phyloP scores from a whole-genome alignment of 1,140 invertebrate genomes.

The Kradibia gibbosae region DNA sequence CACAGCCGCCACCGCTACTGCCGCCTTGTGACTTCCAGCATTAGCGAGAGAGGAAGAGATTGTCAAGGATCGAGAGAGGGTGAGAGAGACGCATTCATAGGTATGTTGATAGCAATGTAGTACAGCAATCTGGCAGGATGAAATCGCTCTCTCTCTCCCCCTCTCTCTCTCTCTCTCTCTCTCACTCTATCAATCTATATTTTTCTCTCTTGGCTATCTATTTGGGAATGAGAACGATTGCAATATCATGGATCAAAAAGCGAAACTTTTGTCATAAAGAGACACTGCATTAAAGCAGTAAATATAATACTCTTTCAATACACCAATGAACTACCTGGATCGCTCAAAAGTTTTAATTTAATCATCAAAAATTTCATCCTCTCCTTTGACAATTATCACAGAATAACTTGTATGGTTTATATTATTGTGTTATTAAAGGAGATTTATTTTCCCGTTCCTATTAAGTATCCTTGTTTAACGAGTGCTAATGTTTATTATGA shows the following conservation, averaged over 20 bases:
- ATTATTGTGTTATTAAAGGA: neutral
- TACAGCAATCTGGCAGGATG: too few relatives aligned
- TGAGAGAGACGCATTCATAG: neutral
- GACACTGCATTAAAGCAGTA: too few relatives aligned
- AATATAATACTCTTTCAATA: neutral
- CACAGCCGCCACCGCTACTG: constrained; percentile 54
- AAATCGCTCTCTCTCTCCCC: neutral
- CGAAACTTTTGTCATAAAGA: neutral
- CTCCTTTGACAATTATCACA: neutral
- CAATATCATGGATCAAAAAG: neutral
- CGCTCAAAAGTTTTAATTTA: neutral
- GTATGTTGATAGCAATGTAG: neutral
- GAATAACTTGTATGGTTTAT: neutral
- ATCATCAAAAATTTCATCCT: neutral
- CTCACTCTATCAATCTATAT: neutral
- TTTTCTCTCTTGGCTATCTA: neutral
- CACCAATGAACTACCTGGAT: neutral
- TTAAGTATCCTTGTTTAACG: too few relatives aligned
- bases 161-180: too few relatives aligned
- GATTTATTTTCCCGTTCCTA: neutral
- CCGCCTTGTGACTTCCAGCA: neutral
- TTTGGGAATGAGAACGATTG: neutral
- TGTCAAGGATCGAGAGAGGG: neutral
- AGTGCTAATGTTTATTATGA: too few relatives aligned
- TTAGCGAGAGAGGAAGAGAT: constrained; percentile 14